Base-by-base conservation (phyloP, 30 jellyfish, hydroid and myxozoan genomes). In the Sanderia malayensis region DNA sequence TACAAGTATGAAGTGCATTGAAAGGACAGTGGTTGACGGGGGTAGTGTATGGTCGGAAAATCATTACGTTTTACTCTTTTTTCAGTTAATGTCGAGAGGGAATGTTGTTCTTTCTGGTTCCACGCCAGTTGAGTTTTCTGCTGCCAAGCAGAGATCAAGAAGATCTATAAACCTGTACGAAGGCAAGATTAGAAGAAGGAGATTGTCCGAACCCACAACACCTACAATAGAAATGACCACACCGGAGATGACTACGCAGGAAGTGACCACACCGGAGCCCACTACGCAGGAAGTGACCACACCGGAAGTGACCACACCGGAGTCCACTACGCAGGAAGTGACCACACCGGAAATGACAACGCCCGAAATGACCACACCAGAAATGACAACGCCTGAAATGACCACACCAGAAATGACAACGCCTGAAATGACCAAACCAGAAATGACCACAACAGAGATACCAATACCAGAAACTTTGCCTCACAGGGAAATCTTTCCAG, bases 71-170 rank as follows among this genome's bases (percentile, higher is more conserved):
- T n/a, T n/a, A n/a, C n/a, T n/a, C 28, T 44, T 9, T 27, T 53
- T 71, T 18, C 58, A 87, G 96, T 45, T 81, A 47, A 80, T 81
- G 86, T 87, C 94, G 33, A 79, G 82, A 53, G 96, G 96, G 13
- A 82, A 80, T 64, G 86, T 74, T 15, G 86, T 46, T 15, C 82
- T 46, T n/a, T 80, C 87, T 67, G 96, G 92, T 23, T 24, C 60
- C 69, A 4, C 31, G 10, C 49, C 57, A 15, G 46, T 58, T 1
- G 71, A 64, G 46, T 78, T 78, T 59, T 25, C 37, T 31, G 89
- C 66, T 47, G 76, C 82, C 11, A 30, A 27, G 37, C 20, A 71
- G 15, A 64, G 82, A 47, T 10, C 44, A 13, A 61, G 52, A 33
- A 47, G 81, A 13, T 65, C 79, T 9, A 58, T 27, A 9, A 15